phyloP scores from a whole-genome alignment of 1,140 invertebrate species.

The Cyrtorhinus lividipennis region DNA sequence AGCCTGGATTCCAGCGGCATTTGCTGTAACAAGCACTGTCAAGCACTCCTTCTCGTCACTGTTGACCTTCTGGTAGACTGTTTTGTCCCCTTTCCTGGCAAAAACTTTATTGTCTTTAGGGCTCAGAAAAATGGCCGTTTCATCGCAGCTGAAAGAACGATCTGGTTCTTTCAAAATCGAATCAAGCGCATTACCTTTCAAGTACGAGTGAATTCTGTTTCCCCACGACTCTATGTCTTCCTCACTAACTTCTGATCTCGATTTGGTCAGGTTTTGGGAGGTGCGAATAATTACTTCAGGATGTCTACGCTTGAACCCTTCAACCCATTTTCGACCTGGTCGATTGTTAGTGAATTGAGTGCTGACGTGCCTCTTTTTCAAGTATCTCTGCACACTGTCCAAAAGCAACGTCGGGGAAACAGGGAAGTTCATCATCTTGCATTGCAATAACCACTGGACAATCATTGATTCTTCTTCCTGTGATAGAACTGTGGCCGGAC shows the following conservation, averaged over 20 bases:
- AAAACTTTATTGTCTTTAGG: slow-evolving; percentile 15
- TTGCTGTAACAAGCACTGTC: slow-evolving; percentile 19
- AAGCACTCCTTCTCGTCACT: slow-evolving; percentile 18
- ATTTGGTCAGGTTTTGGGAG: slow-evolving; percentile 25
- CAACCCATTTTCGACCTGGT: slow-evolving; percentile 11
- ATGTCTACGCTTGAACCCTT: background rate
- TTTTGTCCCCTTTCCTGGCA: slow-evolving; percentile 15
- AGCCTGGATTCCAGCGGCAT: slow-evolving; percentile 12
- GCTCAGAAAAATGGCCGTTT: slow-evolving; percentile 13
- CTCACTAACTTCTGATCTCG: slow-evolving; percentile 24
- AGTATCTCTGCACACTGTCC: slow-evolving; percentile 2
- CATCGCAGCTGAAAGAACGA: slow-evolving; percentile 22
- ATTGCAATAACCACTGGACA: slow-evolving; percentile 27
- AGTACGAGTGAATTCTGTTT: slow-evolving; percentile 24
- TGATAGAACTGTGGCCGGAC: slow-evolving; percentile 25
- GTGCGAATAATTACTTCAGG: slow-evolving; percentile 23
- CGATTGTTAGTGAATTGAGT: slow-evolving; percentile 11
- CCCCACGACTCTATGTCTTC: slow-evolving; percentile 28
- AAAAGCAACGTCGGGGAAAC: slow-evolving; percentile 1
- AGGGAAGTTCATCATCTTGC: slow-evolving; percentile 8
- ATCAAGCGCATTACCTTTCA: slow-evolving; percentile 17
- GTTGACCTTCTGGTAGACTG: slow-evolving; percentile 13
- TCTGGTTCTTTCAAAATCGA: slow-evolving; percentile 21
- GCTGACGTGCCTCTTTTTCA: slow-evolving; percentile 23
- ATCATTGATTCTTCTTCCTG: slow-evolving; percentile 27